Conservation (phyloP, 2,888 invertebrate genomes). For the Seira sanloemensis region DNA sequence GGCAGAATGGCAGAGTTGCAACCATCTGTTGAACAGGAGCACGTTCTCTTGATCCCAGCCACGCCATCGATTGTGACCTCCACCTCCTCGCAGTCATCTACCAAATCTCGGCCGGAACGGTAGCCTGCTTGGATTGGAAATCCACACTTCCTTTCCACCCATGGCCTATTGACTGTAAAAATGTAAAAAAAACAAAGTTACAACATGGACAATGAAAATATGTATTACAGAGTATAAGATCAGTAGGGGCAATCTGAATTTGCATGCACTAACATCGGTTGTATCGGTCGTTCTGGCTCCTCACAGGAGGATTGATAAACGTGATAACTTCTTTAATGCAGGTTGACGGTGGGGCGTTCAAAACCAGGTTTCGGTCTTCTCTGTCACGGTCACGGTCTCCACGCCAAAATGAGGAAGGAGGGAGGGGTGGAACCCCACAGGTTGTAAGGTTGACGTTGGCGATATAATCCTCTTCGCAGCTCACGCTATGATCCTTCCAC, state of each 20-base stretch:
- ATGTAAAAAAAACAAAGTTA: neutral
- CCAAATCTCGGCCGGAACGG: slow-evolving; percentile 51
- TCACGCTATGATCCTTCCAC: slow-evolving; percentile 37
- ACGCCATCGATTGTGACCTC: slow-evolving; percentile 53
- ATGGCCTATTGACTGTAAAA: slow-evolving; percentile 51
- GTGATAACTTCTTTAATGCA: slow-evolving; percentile 54
- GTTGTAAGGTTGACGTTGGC: slow-evolving; percentile 53
- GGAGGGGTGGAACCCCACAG: slow-evolving; percentile 32
- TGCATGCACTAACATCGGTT: slow-evolving; percentile 48
- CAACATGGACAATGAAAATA: neutral
- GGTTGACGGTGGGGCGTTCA: slow-evolving; percentile 36
- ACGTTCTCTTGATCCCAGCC: slow-evolving; percentile 47
- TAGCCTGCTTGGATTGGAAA: slow-evolving; percentile 52
- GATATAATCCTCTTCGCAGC: slow-evolving; percentile 56
- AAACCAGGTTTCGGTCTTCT: slow-evolving; percentile 29
- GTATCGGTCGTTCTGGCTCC: slow-evolving; percentile 45
- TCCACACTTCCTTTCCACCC: slow-evolving; percentile 55
- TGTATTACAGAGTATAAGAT: neutral
- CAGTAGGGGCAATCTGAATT: neutral
- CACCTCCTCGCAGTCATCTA: slow-evolving; percentile 54
- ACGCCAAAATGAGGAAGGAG: slow-evolving; percentile 41
- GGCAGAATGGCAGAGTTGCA: slow-evolving; percentile 65
- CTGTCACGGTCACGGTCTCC: slow-evolving; percentile 29
- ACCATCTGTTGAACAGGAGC: slow-evolving; percentile 60
- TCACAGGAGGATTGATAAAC: slow-evolving; percentile 38